These are phyloP conservation scores for Danionella cerebrum DNA, from an alignment of 2,113 vertebrate genomes.

Conservation along the genomic window DNA sequence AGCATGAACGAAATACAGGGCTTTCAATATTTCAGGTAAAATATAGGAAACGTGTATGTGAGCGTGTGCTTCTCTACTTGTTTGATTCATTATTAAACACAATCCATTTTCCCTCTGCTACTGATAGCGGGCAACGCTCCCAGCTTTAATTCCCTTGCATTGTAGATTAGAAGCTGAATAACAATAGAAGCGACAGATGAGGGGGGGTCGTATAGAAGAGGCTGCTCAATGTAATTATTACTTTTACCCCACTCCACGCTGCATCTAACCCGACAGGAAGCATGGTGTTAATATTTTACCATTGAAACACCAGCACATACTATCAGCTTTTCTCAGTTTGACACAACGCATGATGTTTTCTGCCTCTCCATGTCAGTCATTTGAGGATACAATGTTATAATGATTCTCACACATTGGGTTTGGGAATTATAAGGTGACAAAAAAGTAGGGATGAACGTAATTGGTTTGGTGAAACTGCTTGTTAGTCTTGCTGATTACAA, in stretches of 20 bases:
- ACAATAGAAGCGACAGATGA: slow-evolving; percentile 33
- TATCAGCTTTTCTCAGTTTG: background rate
- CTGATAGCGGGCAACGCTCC: slow-evolving; percentile 51
- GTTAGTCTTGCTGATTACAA: background rate
- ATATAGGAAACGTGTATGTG: slow-evolving; percentile 40
- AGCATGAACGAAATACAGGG: slow-evolving; percentile 28
- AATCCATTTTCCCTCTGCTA: slow-evolving; percentile 32
- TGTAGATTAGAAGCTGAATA: slow-evolving; percentile 50
- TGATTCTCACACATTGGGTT: background rate
- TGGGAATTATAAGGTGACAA: background rate
- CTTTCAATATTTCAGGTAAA: slow-evolving; percentile 56
- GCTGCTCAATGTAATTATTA: background rate
- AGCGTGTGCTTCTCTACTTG: slow-evolving; percentile 27
- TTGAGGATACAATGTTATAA: background rate
- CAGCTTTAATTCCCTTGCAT: slow-evolving; percentile 59
- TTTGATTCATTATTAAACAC: slow-evolving; percentile 64
- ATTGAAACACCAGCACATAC: background rate
- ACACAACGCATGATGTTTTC: background rate
- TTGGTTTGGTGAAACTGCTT: background rate
- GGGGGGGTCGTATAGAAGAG: background rate
- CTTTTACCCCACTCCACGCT: background rate
- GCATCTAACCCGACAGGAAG: background rate
- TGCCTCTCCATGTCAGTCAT: background rate
- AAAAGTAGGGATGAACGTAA: background rate
- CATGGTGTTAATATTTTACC: background rate